A percentile compares a stretch with the other conserved stretches of the same genome.
These are phyloP conservation scores for Mareca strepera DNA, from an alignment of 2,797 vertebrate species.

Conservation along the genomic window DNA sequence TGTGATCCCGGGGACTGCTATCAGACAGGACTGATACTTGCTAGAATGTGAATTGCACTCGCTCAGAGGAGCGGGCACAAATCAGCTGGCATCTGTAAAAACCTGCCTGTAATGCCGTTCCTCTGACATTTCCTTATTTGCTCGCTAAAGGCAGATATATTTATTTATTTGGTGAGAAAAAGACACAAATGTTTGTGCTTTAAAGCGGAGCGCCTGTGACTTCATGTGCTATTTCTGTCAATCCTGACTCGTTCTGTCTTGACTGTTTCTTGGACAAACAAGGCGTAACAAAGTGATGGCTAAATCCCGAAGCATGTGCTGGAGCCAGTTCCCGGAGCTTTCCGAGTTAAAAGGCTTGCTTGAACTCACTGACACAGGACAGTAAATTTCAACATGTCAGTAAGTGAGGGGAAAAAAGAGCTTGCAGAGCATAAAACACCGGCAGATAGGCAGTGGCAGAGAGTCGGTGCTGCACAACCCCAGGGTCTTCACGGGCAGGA, in stretches of 20 bases:
- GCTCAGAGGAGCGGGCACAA: not conserved
- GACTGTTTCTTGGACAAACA: slow-evolving; percentile 63
- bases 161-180: slow-evolving; percentile 37
- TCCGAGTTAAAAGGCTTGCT: slow-evolving; percentile 64
- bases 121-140: slow-evolving; percentile 45
- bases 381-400: slow-evolving; percentile 58
- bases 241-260: slow-evolving; percentile 43
- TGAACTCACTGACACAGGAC: slow-evolving; percentile 55
- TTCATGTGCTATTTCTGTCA: slow-evolving; percentile 68
- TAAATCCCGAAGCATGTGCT: slow-evolving; percentile 38
- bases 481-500: not conserved
- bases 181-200: slow-evolving; percentile 25
- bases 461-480: not conserved
- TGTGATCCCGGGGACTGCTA: not conserved
- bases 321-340: not conserved
- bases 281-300: slow-evolving; percentile 8
- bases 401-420: not conserved
- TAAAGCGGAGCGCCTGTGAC: slow-evolving; percentile 44
- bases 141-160: not conserved
- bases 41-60: not conserved
- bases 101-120: not conserved
- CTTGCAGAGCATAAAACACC: not conserved
- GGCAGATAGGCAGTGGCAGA: not conserved
- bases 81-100: slow-evolving; percentile 11
- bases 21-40: not conserved